These are phyloP conservation scores for Triplophysa rosa DNA, from an alignment of 2,113 vertebrate species.

Conservation along the genomic window DNA sequence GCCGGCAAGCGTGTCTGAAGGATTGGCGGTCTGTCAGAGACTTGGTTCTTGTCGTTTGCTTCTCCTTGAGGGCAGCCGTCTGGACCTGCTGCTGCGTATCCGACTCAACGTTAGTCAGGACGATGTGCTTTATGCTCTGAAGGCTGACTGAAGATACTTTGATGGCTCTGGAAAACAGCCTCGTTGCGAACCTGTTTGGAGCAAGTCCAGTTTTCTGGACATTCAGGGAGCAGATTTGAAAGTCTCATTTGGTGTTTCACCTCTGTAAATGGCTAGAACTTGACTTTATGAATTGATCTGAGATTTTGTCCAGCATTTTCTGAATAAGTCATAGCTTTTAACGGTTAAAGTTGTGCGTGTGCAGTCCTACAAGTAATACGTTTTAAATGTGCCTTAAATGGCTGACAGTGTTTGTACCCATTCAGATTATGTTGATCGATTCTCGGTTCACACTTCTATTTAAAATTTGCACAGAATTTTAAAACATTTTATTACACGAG, in stretches of 20 bases:
- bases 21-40: constrained; percentile 78
- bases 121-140: constrained; percentile 86
- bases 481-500: constrained; percentile 34
- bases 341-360: not conserved
- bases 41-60: constrained; percentile 86
- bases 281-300: not conserved
- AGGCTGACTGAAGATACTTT: constrained; percentile 70
- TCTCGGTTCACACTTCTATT: not conserved
- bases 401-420: not conserved
- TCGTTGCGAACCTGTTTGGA: not conserved
- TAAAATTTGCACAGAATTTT: constrained; percentile 14
- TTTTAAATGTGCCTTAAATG: constrained; percentile 12
- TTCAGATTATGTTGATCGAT: not conserved
- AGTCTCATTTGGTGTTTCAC: not conserved
- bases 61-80: constrained; percentile 80
- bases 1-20: constrained; percentile 80
- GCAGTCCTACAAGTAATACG: not conserved
- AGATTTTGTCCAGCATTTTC: not conserved
- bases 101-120: constrained; percentile 91
- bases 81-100: constrained; percentile 82
- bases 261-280: not conserved
- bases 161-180: too few species aligned
- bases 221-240: not conserved
- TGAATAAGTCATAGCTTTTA: not conserved
- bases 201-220: not conserved